phyloP scores from a whole-genome alignment of 2,113 vertebrate genomes.

The Rousettus leschenaultii region DNA sequence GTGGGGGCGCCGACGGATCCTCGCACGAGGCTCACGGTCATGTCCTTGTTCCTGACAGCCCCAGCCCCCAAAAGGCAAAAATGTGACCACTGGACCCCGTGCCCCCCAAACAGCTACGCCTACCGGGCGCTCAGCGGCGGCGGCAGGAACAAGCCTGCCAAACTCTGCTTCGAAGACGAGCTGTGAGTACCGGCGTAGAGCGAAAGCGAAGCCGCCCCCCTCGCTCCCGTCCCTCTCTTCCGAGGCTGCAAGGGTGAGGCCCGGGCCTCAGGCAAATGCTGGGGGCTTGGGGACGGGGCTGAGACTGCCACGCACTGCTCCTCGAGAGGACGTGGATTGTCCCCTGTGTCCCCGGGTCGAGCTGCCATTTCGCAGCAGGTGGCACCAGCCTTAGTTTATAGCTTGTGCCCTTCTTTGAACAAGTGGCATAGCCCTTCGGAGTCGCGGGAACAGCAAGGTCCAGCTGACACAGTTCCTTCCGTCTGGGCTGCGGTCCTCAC shows the following conservation, averaged over 20 bases:
- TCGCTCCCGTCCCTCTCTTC: neutral
- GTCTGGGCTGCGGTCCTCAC: rapidly evolving
- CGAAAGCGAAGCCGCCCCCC: rapidly evolving
- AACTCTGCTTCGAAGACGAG: slow-evolving; percentile 85
- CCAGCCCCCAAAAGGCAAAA: slow-evolving; percentile 82
- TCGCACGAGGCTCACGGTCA: rapidly evolving
- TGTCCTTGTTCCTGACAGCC: slow-evolving; percentile 60
- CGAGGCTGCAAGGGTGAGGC: too few species aligned
- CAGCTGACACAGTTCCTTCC: rapidly evolving
- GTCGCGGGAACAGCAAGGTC: neutral
- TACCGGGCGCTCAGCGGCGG: slow-evolving; percentile 81
- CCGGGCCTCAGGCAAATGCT: neutral
- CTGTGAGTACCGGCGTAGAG: slow-evolving; percentile 77
- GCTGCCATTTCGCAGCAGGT: neutral
- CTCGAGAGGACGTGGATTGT: rapidly evolving
- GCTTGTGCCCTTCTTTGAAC: too few species aligned
- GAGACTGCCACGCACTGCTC: too few species aligned
- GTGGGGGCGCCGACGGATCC: rapidly evolving
- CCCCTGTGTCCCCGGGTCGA: rapidly evolving
- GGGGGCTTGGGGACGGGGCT: rapidly evolving
- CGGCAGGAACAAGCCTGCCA: slow-evolving; percentile 59
- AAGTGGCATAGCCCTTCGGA: neutral
- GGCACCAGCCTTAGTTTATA: rapidly evolving
- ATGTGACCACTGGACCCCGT: slow-evolving; percentile 81
- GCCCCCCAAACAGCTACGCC: slow-evolving; percentile 67